Evolutionary conservation across 1,140 invertebrate genomes (phyloP), one percentile per base, ranked within the genome.

Genomic region (Cryptotermes secundus): DNA sequence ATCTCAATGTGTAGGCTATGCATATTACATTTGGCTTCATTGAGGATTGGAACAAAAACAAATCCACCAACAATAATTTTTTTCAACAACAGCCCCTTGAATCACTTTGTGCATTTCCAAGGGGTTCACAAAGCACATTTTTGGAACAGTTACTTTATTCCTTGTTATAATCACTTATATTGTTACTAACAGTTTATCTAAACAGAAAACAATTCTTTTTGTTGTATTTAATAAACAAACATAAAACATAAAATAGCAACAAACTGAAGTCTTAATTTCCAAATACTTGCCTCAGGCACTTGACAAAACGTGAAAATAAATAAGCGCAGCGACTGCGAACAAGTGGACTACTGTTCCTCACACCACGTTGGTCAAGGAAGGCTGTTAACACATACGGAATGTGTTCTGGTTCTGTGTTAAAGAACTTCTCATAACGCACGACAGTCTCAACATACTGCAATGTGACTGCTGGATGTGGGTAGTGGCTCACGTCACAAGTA

Each of bases 391-490:
- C 89, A 79, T 89, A 88, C 31, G 90, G 89, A 85, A 93, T 91
- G 86, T 90, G 89, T 45, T 91, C 88, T 12, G 91, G 89, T 86
- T 92, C 90, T 72, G 87, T 87, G 36, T 87, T 85, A 86, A 93
- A 93, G 88, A 92, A 92, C 85, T 91, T 92, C 83, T 93, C 92
- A 87, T 92, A 93, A 49, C 92, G 89, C 9, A 91, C 89, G 83
- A 91, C 89, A 45, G 90, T 91, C 87, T 93, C 92, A 87, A 93
- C 92, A 87, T 90, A 93, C 86, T 92, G 91, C 26, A 92, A 87
- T 45, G 89, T 86, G 0, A 93, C 91, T 34, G 90, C 88, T 45
- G 88, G 88, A 87, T 93, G 92, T 36, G 88, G 88, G 85, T 92
- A 89, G 35, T 86, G 87, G 84, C 90, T 90, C 9, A 93, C 90